phyloP scores from a whole-genome alignment of 1,140 invertebrate genomes.

The Psix sp. region DNA sequence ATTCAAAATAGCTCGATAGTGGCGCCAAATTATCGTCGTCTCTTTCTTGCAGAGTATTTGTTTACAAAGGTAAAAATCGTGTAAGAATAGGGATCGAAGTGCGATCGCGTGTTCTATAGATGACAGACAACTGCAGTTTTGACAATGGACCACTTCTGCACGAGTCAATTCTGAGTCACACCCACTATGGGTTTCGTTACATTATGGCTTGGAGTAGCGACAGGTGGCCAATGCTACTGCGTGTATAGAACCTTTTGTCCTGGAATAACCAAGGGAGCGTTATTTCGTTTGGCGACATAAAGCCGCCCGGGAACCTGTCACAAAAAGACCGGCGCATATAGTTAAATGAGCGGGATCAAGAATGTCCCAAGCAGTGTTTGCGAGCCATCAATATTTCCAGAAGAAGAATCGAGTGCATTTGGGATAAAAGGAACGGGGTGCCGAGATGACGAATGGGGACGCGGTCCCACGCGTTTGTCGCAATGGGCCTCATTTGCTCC shows the following conservation, averaged over 20 bases:
- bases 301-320: conserved; percentile 10
- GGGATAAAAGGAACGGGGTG: conserved; percentile 35
- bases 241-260: conserved; percentile 51
- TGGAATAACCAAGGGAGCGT: conserved; percentile 47
- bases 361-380: conserved; percentile 12
- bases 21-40: conserved; percentile 19
- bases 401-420: conserved; percentile 31
- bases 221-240: conserved; percentile 71
- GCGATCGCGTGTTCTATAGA: conserved; percentile 36
- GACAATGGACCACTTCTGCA: conserved; percentile 61
- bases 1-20: conserved; percentile 30
- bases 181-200: conserved; percentile 49
- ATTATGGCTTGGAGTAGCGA: conserved; percentile 57
- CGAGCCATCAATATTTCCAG: conserved; percentile 46
- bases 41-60: too few relatives aligned
- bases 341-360: conserved; percentile 42
- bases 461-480: conserved; percentile 26
- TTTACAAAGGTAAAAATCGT: conserved; percentile 51
- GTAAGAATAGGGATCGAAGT: conserved; percentile 28
- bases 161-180: conserved; percentile 60
- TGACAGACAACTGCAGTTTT: conserved; percentile 48
- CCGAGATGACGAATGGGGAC: conserved; percentile 27
- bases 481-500: conserved; percentile 41
- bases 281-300: neutral
- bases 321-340: conserved; percentile 13